Conservation (phyloP, 2,888 invertebrate genomes). For the Nemotelus pantherinus region DNA sequence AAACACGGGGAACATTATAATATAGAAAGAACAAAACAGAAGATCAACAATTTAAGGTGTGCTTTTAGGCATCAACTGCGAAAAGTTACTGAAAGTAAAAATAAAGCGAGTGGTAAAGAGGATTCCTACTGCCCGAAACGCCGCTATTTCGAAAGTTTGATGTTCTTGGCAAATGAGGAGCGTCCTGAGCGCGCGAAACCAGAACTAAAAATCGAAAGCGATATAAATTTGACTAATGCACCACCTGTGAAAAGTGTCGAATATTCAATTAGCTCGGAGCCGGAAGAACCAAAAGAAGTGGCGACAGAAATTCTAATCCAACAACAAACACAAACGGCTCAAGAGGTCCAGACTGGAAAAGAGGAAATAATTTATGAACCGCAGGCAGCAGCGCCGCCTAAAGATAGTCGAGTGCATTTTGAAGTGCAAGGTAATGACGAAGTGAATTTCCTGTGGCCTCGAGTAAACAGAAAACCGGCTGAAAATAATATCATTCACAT, state of each 20-base stretch:
- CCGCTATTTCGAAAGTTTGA: slow-evolving; percentile 62
- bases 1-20: slow-evolving; percentile 64
- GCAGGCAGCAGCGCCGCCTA: slow-evolving; percentile 39
- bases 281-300: slow-evolving; percentile 41
- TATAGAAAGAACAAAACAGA: slow-evolving; percentile 63
- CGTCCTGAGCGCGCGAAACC: slow-evolving; percentile 55
- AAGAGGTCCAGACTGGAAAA: slow-evolving; percentile 11
- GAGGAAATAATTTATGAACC: slow-evolving; percentile 48
- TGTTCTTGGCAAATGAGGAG: slow-evolving; percentile 64
- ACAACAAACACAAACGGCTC: neutral
- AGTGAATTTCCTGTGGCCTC: slow-evolving; percentile 48
- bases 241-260: slow-evolving; percentile 47
- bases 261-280: slow-evolving; percentile 41
- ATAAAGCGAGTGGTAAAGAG: slow-evolving; percentile 60
- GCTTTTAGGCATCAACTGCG: slow-evolving; percentile 63
- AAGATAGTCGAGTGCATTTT: slow-evolving; percentile 51
- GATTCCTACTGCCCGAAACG: slow-evolving; percentile 63
- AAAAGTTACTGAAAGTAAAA: slow-evolving; percentile 62
- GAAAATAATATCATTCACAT: slow-evolving; percentile 49
- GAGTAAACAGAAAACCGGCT: slow-evolving; percentile 39
- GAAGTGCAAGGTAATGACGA: slow-evolving; percentile 53
- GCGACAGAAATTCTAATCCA: slow-evolving; percentile 24
- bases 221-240: slow-evolving; percentile 51
- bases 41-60: slow-evolving; percentile 63
- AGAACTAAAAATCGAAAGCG: slow-evolving; percentile 54